phyloP scores from a whole-genome alignment of 2,888 invertebrate genomes.

The Drosophila rubida region DNA sequence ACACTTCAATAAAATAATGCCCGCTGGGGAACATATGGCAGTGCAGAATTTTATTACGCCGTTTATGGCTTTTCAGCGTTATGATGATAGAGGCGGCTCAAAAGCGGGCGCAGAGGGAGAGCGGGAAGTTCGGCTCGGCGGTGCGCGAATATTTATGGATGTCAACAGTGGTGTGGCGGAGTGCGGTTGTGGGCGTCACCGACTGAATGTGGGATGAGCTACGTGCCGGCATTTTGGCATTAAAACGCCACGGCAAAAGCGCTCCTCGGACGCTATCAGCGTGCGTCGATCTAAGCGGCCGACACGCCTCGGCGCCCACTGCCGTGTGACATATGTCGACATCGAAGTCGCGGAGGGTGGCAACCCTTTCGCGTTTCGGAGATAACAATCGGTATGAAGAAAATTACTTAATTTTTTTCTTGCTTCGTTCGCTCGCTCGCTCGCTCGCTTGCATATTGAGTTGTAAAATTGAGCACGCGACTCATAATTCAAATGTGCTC shows the following conservation, averaged over 20 bases:
- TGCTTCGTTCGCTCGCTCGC: too few species aligned
- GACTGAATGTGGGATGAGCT: conserved; percentile 45
- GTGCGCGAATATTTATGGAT: conserved; percentile 80
- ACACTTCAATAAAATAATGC: conserved; percentile 75
- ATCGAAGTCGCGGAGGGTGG: conserved; percentile 26
- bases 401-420: conserved; percentile 75
- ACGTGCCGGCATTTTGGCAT: conserved; percentile 71
- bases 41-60: conserved; percentile 80
- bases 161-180: conserved; percentile 59
- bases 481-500: conserved; percentile 51
- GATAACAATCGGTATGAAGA: conserved; percentile 70
- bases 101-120: too few species aligned
- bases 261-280: conserved; percentile 67
- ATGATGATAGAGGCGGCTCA: conserved; percentile 57
- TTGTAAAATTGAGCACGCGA: conserved; percentile 64
- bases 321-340: conserved; percentile 71
- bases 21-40: conserved; percentile 81
- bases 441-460: conserved; percentile 29
- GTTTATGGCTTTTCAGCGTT: conserved; percentile 79
- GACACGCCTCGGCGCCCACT: conserved; percentile 68
- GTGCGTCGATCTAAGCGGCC: conserved; percentile 70
- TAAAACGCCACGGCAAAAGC: too few species aligned
- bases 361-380: conserved; percentile 63
- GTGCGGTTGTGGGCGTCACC: conserved; percentile 23
- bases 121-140: conserved; percentile 36